These are phyloP conservation scores for Chirona hameri DNA, from an alignment of 2,888 invertebrate species.

Conservation along the genomic window DNA sequence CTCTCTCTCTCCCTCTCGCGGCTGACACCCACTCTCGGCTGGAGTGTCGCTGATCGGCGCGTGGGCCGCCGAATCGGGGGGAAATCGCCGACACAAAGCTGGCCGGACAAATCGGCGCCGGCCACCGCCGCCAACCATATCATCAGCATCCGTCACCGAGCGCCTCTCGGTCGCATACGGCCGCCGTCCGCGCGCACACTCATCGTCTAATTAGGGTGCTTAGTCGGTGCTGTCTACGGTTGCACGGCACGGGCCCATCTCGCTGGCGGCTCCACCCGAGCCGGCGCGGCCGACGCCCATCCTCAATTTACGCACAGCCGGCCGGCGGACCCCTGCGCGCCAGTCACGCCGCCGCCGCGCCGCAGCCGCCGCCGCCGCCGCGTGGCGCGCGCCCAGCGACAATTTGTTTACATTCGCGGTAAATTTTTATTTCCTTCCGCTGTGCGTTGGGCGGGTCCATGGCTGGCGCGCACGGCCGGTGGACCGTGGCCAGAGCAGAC, in stretches of 20 bases:
- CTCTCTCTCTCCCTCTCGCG: too few species aligned
- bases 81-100: neutral
- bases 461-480: neutral
- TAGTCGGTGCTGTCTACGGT: slow-evolving; percentile 26
- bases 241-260: slow-evolving; percentile 27
- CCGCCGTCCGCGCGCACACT: neutral
- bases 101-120: neutral
- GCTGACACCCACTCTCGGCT: neutral
- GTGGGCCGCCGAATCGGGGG: neutral
- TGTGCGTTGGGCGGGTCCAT: neutral
- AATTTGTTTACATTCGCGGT: slow-evolving; percentile 22
- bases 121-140: neutral
- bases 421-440: slow-evolving; percentile 26
- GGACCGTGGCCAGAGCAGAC: neutral
- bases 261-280: slow-evolving; percentile 1
- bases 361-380: neutral
- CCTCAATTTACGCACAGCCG: slow-evolving; percentile 14
- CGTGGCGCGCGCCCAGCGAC: neutral
- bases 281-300: slow-evolving; percentile 1
- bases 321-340: neutral
- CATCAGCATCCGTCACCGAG: slow-evolving; percentile 9
- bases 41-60: neutral
- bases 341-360: neutral
- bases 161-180: neutral
- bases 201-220: slow-evolving; percentile 27